Evolutionary conservation across 2,888 invertebrate species (phyloP), one percentile per base, ranked within the genome.

Genomic region (Dastarcus helophoroides): DNA sequence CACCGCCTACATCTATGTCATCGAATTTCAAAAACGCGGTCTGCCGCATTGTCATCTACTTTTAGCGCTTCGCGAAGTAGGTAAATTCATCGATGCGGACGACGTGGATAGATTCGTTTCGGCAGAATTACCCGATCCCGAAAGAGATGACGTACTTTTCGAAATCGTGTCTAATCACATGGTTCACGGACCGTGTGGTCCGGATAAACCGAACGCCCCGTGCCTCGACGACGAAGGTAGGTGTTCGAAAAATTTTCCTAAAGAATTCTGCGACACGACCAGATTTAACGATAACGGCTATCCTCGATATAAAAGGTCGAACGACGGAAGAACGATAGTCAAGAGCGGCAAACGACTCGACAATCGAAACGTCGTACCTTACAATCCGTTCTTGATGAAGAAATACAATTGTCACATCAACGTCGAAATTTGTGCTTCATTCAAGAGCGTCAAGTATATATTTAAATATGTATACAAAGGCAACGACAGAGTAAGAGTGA

Each of bases 351-450:
- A 7, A n/a, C 19, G 19, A 6, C 14, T 6, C 2, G 52, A 56
- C 35, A 56, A 56, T 38, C 38, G 43, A 7, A 48, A 49, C 41
- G 46, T 51, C 14, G 55, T 57, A 5, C 51, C 52, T 9, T 51
- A 45, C 16, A 43, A 40, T 37, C 38, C 43, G 12, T 33, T 35
- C 22, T 25, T 46, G 17, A 36, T 37, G 9, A 14, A 28, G n/a
- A 31, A 39, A 25, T 47, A 46, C 29, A 44, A 50, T 38, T 40
- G 40, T 32, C 50, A 51, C 17, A 24, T 30, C 4, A 30, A 30
- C n/a, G 12, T 24, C 2, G 30, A 30, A n/a, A 13, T 24, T 13
- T 22, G 15, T 8, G 13, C 13, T 2, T 11, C 8, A 9, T 9
- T 30, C 6, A 6, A 8, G 3, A 8, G 16, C 2, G 14, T 21